These are phyloP conservation scores for Pemphredon lugubris DNA, from an alignment of 2,888 invertebrate genomes.

Conservation along the genomic window DNA sequence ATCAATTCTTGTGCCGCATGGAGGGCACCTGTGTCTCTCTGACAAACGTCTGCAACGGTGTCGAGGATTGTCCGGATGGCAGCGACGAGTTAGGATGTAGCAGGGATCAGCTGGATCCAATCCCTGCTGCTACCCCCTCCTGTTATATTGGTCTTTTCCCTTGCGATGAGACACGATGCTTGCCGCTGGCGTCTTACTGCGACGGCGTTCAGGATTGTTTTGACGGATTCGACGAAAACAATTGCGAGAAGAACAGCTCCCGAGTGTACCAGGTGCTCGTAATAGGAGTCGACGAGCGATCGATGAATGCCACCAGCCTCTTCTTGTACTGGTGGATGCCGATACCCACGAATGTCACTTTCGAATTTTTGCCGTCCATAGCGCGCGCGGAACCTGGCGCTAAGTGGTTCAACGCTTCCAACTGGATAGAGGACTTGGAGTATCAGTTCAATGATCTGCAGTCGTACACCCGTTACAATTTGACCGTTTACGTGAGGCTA, in stretches of 20 bases:
- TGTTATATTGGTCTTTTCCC: constrained; percentile 83
- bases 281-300: constrained; percentile 86
- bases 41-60: constrained; percentile 82
- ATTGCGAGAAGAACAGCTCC: constrained; percentile 83
- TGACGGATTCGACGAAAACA: constrained; percentile 88
- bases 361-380: constrained; percentile 88
- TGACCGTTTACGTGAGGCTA: constrained; percentile 88
- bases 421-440: constrained; percentile 85
- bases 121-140: constrained; percentile 80
- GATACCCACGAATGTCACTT: constrained; percentile 78
- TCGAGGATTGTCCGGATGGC: constrained; percentile 83
- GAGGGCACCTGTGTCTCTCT: constrained; percentile 85
- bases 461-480: constrained; percentile 89
- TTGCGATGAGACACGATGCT: constrained; percentile 85
- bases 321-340: constrained; percentile 86
- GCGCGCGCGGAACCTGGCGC: constrained; percentile 81
- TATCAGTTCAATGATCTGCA: constrained; percentile 85
- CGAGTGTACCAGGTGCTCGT: constrained; percentile 83
- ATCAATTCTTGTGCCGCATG: constrained; percentile 84
- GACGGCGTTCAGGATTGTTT: constrained; percentile 87
- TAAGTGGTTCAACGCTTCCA: constrained; percentile 84
- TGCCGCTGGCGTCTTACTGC: constrained; percentile 85
- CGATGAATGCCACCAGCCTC: constrained; percentile 85
- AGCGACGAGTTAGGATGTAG: constrained; percentile 83
- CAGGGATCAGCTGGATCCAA: constrained; percentile 63